Evolutionary conservation across 2,888 invertebrate species (phyloP), one percentile per base, ranked within the genome.

Genomic region (Rhagium mordax): DNA sequence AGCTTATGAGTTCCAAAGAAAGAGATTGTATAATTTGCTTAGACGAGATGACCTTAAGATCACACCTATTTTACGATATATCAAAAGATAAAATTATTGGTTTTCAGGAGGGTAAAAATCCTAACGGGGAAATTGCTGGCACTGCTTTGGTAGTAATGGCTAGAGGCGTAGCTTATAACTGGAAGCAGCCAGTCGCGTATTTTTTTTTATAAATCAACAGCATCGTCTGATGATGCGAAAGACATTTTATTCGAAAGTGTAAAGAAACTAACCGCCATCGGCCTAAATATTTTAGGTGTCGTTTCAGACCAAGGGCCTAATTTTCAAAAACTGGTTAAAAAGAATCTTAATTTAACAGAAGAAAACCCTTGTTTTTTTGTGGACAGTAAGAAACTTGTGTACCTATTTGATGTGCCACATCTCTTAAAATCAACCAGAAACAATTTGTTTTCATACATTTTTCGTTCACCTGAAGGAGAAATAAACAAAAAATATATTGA

Each of bases 151-250:
- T 24, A 13, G 21, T 64, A 64, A 64, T 64, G 62, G 47, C 24
- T 16, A 16, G 66, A 66, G 51, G 67, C 3, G 41, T 67, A 15
- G 67, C 55, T 20, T 21, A 48, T 16, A 69, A 48, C 10, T 74
- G 74, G 74, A 71, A 70, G 33, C 71, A 74, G 33, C 74, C 77
- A 4, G 33, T 76, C 6, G 75, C 76, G 0, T 78, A 78, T 74
- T 78, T 76, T 75, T 77, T 71, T 66, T 55, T n/a, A n/a, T n/a
- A 64, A 69, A 55, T 66, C 64, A n/a, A 48, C 68, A 6, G 20
- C 71, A 24, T 5, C 41, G 3, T 15, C 69, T 0, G 67, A 73
- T n/a, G 74, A 77, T 18, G 15, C 33, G 3, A 60, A 60, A 33
- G 29, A 67, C 41, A 67, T 67, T 24, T 65, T 65, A 16, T 65